A percentile compares a stretch with the other conserved stretches of the same genome.
These are phyloP conservation scores for Lasius platythorax DNA, from an alignment of 2,888 invertebrate species.

Conservation along the genomic window DNA sequence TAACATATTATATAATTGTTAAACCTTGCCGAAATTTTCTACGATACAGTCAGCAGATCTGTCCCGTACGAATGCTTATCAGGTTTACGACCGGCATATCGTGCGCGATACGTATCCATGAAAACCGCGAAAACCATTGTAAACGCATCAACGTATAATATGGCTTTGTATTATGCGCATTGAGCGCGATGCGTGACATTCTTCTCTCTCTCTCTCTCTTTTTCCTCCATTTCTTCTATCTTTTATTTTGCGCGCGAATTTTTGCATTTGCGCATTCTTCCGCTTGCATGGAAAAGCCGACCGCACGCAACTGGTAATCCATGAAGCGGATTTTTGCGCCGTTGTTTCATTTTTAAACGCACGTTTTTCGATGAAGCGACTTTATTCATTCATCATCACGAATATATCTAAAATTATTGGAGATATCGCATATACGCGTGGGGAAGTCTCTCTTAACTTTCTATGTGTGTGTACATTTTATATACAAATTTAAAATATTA, in stretches of 20 bases:
- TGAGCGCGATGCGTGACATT: background rate
- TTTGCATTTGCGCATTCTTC: conserved; percentile 2
- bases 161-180: conserved; percentile 21
- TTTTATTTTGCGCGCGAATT: conserved; percentile 4
- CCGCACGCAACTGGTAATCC: conserved; percentile 6
- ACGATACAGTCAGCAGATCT: background rate
- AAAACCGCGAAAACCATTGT: conserved; percentile 43
- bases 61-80: background rate
- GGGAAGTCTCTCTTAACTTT: background rate
- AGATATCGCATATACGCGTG: background rate
- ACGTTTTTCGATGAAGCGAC: background rate
- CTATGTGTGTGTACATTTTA: background rate
- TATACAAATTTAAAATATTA: background rate
- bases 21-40: conserved; percentile 67
- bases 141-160: conserved; percentile 36
- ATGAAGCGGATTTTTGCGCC: conserved; percentile 15
- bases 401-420: background rate
- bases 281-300: background rate
- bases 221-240: background rate
- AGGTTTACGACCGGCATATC: background rate
- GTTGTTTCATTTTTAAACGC: background rate
- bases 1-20: conserved; percentile 74
- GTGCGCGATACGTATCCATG: conserved; percentile 13
- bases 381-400: background rate
- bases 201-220: background rate